Evolutionary conservation across 2,797 vertebrate genomes (phyloP).

Genomic region (Smutsia gigantea): DNA sequence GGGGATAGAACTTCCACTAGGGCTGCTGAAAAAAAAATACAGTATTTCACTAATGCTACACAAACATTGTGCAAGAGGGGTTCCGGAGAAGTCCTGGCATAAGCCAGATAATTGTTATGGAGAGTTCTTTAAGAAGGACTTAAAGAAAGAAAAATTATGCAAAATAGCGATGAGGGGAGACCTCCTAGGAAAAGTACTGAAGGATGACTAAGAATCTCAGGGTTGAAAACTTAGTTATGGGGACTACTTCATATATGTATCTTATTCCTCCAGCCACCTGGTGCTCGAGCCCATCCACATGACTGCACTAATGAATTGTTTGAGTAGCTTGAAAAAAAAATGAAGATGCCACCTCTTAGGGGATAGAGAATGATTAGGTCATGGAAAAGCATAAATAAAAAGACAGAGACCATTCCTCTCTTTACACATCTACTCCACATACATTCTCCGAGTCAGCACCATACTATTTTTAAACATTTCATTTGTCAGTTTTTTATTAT

Average conservation of each 20-base stretch:
- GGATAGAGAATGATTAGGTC: slow-evolving; percentile 14
- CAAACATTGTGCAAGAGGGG: not conserved
- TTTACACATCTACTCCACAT: not conserved
- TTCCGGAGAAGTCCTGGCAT: not conserved
- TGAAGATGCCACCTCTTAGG: not conserved
- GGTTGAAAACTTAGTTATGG: not conserved
- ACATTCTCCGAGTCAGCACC: slow-evolving; percentile 68
- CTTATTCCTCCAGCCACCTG: not conserved
- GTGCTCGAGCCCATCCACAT: not conserved
- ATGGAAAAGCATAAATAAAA: not conserved
- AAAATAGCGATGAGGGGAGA: not conserved
- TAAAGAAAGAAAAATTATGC: not conserved
- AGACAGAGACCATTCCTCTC: not conserved
- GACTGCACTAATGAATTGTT: not conserved
- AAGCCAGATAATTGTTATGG: not conserved
- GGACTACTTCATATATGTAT: not conserved
- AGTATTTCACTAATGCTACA: not conserved
- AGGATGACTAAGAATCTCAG: not conserved
- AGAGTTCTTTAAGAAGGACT: not conserved
- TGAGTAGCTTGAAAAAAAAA: not conserved
- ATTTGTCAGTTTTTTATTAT: slow-evolving; percentile 74
- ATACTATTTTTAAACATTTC: slow-evolving; percentile 77
- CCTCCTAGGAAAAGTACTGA: not conserved
- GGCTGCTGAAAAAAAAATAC: not conserved
- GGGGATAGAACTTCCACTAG: not conserved